Evolutionary conservation across 2,113 vertebrate species (phyloP).

Genomic region (Ochotona princeps): DNA sequence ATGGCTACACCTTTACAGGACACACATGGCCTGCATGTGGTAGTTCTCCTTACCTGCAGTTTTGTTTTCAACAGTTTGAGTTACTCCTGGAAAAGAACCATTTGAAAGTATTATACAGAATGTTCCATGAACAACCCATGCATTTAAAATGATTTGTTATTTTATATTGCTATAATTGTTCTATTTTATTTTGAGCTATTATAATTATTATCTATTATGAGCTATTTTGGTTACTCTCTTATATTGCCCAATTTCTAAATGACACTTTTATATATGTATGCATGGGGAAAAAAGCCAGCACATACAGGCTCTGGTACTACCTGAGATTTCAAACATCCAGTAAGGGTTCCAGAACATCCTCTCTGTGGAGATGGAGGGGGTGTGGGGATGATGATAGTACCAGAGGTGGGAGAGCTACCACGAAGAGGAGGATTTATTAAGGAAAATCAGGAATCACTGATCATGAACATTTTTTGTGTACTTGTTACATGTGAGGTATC

Average conservation of each 20-base stretch:
- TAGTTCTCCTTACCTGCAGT: not conserved
- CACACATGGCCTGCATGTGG: not conserved
- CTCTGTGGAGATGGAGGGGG: too few relatives aligned
- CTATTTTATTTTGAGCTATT: not conserved
- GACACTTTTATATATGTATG: not conserved
- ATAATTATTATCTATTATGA: not conserved
- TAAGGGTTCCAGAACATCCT: not conserved
- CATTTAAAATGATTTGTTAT: not conserved
- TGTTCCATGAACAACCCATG: not conserved
- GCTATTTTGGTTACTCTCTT: not conserved
- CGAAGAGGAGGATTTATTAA: not conserved
- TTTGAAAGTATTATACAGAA: conserved; percentile 22
- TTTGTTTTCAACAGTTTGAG: not conserved
- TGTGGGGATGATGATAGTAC: too few relatives aligned
- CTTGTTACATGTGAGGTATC: not conserved
- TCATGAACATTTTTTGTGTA: not conserved
- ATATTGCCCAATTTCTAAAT: not conserved
- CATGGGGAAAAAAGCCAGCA: not conserved
- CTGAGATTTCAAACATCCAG: not conserved
- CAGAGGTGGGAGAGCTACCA: not conserved
- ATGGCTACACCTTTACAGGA: too few relatives aligned
- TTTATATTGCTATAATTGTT: not conserved
- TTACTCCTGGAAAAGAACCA: not conserved
- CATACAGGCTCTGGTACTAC: not conserved
- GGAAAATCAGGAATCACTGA: not conserved